phyloP scores from a whole-genome alignment of 64 coral and sea anemone species.

The Actinia tenebrosa region DNA sequence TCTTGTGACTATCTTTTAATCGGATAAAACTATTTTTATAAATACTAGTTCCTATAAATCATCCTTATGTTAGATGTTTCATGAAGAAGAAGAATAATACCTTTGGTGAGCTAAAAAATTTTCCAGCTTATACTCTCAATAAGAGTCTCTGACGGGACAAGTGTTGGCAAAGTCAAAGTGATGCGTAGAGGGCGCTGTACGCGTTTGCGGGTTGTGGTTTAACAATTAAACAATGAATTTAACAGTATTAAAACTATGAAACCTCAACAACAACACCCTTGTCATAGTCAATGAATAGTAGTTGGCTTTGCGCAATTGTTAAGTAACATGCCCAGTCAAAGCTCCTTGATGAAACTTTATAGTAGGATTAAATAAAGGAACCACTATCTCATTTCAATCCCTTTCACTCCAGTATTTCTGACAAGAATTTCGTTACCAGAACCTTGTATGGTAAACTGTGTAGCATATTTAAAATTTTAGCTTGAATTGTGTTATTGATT shows the following conservation, averaged over 20 bases:
- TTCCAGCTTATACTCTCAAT: background rate
- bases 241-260: background rate
- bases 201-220: background rate
- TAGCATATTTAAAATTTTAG: background rate
- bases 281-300: background rate
- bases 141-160: background rate
- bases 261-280: background rate
- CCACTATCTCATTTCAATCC: background rate
- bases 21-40: conserved; percentile 9
- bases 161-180: background rate
- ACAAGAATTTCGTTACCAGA: background rate
- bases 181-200: background rate
- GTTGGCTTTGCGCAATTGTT: background rate
- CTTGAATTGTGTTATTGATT: background rate
- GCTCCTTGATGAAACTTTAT: too few species aligned
- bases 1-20: conserved; percentile 21
- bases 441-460: background rate
- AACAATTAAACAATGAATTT: background rate
- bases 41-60: conserved; percentile 4
- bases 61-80: background rate
- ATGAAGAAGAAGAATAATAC: background rate
- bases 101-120: background rate
- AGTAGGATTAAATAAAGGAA: background rate
- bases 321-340: background rate
- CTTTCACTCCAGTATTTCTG: background rate